A percentile compares a stretch with the other conserved stretches of the same genome.
These are phyloP conservation scores for Turnix velox DNA, from an alignment of 2,113 vertebrate genomes.

Conservation along the genomic window DNA sequence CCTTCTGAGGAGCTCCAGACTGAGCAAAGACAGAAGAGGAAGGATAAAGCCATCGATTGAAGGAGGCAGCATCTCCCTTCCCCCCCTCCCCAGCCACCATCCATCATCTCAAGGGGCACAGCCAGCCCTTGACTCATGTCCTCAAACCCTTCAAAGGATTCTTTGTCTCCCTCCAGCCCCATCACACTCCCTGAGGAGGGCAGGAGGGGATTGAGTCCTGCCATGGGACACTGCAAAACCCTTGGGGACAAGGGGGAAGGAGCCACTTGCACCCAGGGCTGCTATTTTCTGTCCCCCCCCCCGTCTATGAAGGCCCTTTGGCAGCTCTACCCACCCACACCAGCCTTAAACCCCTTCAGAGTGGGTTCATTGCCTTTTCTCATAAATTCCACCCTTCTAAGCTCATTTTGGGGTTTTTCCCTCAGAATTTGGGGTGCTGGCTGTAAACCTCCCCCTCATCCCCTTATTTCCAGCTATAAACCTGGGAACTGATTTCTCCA, in stretches of 20 bases:
- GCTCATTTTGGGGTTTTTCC: rapidly evolving
- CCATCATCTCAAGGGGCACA: background rate
- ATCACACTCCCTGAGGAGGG: background rate
- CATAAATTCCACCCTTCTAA: rapidly evolving
- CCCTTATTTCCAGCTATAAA: rapidly evolving
- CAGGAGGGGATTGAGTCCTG: rapidly evolving
- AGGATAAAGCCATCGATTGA: background rate
- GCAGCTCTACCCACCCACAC: background rate
- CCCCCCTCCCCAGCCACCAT: background rate
- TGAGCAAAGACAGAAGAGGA: background rate
- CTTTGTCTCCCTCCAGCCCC: background rate
- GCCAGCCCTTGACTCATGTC: background rate
- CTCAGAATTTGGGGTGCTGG: rapidly evolving
- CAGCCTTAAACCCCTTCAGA: background rate
- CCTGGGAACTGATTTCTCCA: background rate
- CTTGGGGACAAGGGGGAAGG: rapidly evolving
- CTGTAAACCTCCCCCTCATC: too few species aligned
- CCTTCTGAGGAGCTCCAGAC: background rate
- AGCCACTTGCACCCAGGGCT: background rate
- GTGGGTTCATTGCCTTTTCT: rapidly evolving
- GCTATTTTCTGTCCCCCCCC: background rate
- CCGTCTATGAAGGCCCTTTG: background rate
- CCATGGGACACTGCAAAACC: background rate
- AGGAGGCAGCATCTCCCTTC: background rate
- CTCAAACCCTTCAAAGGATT: background rate